A percentile compares a stretch with the other conserved stretches of the same genome.
phyloP scores from a whole-genome alignment of 1,140 invertebrate genomes.

The Agraylea sexmaculata region DNA sequence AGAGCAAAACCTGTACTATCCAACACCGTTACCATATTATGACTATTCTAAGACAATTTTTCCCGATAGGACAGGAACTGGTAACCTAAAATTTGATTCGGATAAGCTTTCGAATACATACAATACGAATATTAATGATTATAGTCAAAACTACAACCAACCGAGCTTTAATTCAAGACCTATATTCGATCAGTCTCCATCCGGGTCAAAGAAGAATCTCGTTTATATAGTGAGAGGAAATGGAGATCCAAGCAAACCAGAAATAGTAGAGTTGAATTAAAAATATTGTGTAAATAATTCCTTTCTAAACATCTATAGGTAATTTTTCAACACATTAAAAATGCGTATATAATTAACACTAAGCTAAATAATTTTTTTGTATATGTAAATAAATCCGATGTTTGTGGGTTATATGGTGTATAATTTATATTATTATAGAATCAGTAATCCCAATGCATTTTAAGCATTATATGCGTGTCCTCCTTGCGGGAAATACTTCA shows the following conservation, averaged over 20 bases:
- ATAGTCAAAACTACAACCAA: conserved; percentile 9
- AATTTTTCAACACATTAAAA: no score
- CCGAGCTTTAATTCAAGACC: background rate
- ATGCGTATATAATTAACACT: no score
- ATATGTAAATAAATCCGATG: no score
- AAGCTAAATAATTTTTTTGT: no score
- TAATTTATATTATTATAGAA: no score
- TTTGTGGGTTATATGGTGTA: no score
- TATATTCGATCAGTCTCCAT: conserved; percentile 6
- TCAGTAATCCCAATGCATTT: no score
- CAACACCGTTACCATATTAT: conserved; percentile 16
- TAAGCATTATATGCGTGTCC: no score
- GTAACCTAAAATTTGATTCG: conserved; percentile 28
- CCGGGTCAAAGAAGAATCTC: conserved; percentile 13
- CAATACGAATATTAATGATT: conserved; percentile 14
- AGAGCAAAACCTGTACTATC: conserved; percentile 13
- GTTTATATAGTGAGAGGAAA: conserved; percentile 20
- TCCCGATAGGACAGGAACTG: conserved; percentile 32
- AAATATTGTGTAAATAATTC: no score
- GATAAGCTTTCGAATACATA: conserved; percentile 11
- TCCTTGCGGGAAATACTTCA: no score
- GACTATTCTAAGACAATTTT: conserved; percentile 26
- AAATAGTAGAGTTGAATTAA: conserved; percentile 18
- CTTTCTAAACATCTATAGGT: no score
- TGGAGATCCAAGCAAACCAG: conserved; percentile 20